Percentiles rank a stretch among this genome's conserved stretches.
These are phyloP conservation scores for Sapajus apella DNA, from an alignment of 2,113 vertebrate species.

Conservation along the genomic window DNA sequence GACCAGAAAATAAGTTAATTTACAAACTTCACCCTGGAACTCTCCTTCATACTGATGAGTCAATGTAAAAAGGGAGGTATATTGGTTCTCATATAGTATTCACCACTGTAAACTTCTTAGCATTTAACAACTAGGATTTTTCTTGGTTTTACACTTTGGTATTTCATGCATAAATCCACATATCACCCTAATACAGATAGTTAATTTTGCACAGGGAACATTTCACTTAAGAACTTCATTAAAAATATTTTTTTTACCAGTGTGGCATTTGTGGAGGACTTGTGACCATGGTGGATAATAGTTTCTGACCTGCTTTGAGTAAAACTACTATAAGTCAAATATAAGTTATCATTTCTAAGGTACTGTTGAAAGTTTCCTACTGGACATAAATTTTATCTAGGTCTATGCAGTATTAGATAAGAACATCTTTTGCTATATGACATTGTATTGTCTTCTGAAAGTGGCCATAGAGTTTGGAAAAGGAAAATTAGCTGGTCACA, in stretches of 20 bases:
- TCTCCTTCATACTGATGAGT: neutral
- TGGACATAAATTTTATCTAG: neutral
- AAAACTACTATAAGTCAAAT: neutral
- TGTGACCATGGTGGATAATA: neutral
- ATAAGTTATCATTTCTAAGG: neutral
- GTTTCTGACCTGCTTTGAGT: neutral
- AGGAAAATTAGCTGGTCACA: neutral
- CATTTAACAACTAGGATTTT: neutral
- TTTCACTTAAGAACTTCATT: neutral
- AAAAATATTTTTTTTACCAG: neutral
- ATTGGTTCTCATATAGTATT: neutral
- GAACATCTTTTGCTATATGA: neutral
- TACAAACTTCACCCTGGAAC: neutral
- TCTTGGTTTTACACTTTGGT: neutral
- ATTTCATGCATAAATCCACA: neutral
- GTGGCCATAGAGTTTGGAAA: neutral
- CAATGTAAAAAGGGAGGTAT: neutral
- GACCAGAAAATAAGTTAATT: neutral
- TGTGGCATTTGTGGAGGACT: neutral
- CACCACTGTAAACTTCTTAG: neutral
- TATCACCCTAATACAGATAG: neutral
- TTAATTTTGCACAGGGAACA: neutral
- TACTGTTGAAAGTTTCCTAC: neutral
- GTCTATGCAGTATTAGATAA: neutral
- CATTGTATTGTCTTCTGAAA: neutral